A percentile compares a stretch with the other conserved stretches of the same genome.
Evolutionary conservation across 2,888 invertebrate species (phyloP).

Genomic region (Argyresthia goedartella): DNA sequence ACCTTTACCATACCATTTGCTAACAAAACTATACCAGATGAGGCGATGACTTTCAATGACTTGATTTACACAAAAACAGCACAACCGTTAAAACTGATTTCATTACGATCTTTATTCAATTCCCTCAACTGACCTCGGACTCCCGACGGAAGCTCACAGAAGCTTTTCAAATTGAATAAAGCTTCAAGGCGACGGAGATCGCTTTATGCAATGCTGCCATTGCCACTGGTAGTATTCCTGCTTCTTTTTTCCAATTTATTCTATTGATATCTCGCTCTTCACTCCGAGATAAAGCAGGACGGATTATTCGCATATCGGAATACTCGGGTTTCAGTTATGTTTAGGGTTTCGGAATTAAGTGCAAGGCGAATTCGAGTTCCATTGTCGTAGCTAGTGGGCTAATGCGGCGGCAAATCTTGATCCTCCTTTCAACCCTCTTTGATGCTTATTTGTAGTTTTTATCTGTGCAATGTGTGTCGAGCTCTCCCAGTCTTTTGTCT

Average conservation of each 20-base stretch:
- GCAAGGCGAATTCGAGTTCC: neutral
- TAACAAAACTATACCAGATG: too few relatives aligned
- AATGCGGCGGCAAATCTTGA: conserved; percentile 1
- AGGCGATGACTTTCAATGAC: too few relatives aligned
- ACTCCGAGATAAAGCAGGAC: too few relatives aligned
- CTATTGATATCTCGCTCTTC: too few relatives aligned
- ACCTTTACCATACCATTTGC: too few relatives aligned
- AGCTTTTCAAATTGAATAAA: conserved; percentile 28
- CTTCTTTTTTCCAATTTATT: too few relatives aligned
- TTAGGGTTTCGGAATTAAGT: too few relatives aligned
- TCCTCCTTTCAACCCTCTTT: neutral
- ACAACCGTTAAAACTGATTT: neutral
- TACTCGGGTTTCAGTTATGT: too few relatives aligned
- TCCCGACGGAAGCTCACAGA: neutral
- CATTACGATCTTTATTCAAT: neutral
- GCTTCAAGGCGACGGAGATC: conserved; percentile 15
- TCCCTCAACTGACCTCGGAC: neutral
- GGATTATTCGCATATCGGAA: too few relatives aligned
- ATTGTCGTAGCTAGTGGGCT: neutral
- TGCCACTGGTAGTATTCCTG: too few relatives aligned
- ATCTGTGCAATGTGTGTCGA: too few relatives aligned
- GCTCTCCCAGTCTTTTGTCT: too few relatives aligned
- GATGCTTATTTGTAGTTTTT: neutral
- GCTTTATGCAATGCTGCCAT: neutral
- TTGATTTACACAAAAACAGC: neutral